Percentiles rank a stretch among this genome's conserved stretches.
Conservation (phyloP, 2,888 invertebrate genomes). For the Carcina quercana region DNA sequence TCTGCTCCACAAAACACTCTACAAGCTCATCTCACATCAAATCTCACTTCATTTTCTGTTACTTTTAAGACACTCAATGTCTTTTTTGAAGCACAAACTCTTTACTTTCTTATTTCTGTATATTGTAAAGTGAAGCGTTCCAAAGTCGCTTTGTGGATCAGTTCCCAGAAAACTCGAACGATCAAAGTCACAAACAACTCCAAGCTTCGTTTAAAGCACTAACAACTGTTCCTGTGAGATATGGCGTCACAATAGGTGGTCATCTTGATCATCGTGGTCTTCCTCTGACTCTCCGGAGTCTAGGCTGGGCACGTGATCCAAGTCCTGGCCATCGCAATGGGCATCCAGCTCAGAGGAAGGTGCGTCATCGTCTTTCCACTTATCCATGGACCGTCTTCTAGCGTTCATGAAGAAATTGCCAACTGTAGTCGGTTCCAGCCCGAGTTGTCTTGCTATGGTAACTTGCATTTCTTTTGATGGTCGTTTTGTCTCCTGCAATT, state of each 20-base stretch:
- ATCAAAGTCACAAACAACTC: constrained; percentile 34
- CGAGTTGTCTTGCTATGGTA: constrained; percentile 97
- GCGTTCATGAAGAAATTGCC: constrained; percentile 99
- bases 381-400: constrained; percentile 97
- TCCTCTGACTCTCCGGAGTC: constrained; percentile 65
- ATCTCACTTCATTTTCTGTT: too few species aligned
- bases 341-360: constrained; percentile 74
- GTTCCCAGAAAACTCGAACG: constrained; percentile 12
- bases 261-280: constrained; percentile 59
- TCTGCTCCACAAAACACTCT: too few species aligned
- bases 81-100: too few species aligned
- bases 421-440: constrained; percentile 97
- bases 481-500: constrained; percentile 94
- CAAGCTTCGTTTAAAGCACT: constrained; percentile 57
- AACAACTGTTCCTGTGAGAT: constrained; percentile 56
- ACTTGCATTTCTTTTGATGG: constrained; percentile 99
- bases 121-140: too few species aligned
- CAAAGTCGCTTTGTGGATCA: too few species aligned
- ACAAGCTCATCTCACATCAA: too few species aligned
- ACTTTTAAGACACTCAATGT: too few species aligned
- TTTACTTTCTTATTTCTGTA: too few species aligned
- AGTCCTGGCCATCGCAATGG: constrained; percentile 67
- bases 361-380: constrained; percentile 96
- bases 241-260: constrained; percentile 72
- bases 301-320: constrained; percentile 56